phyloP scores from a whole-genome alignment of 2,888 invertebrate genomes.

The Andricus quercusramuli region DNA sequence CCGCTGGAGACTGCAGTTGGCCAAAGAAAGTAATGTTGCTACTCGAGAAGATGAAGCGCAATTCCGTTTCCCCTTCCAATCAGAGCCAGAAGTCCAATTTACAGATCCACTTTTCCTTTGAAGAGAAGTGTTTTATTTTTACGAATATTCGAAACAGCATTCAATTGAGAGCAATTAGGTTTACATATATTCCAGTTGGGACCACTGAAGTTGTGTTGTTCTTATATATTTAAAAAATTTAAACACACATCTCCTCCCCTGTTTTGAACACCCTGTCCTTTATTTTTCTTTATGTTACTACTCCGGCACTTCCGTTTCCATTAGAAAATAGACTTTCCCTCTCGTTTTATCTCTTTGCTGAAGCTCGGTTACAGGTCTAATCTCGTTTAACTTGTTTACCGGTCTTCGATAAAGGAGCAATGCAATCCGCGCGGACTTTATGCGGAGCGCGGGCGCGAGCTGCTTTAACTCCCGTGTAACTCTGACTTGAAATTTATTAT shows the following conservation, averaged over 20 bases:
- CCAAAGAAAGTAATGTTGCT: constrained; percentile 70
- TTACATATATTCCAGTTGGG: background rate
- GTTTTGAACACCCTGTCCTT: too few species aligned
- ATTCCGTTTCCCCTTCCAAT: constrained; percentile 44
- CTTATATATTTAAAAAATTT: background rate
- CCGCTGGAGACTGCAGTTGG: constrained; percentile 45
- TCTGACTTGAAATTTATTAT: constrained; percentile 41
- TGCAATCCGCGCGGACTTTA: constrained; percentile 56
- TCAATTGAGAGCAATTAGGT: background rate
- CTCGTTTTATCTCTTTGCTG: constrained; percentile 46
- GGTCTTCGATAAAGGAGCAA: constrained; percentile 69
- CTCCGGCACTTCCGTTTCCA: constrained; percentile 9
- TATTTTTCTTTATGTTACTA: background rate
- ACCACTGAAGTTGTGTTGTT: background rate
- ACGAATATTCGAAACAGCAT: background rate
- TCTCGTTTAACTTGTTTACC: constrained; percentile 72
- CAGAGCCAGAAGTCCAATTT: background rate
- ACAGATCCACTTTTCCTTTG: background rate
- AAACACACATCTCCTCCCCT: background rate
- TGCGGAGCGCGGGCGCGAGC: constrained; percentile 38
- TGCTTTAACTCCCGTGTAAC: constrained; percentile 38
- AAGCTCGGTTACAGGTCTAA: constrained; percentile 49
- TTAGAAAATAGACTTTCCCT: constrained; percentile 46
- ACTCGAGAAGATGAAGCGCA: constrained; percentile 74
- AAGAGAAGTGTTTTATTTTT: background rate